phyloP scores from a whole-genome alignment of 1,140 invertebrate genomes.

The Andricus grossulariae region DNA sequence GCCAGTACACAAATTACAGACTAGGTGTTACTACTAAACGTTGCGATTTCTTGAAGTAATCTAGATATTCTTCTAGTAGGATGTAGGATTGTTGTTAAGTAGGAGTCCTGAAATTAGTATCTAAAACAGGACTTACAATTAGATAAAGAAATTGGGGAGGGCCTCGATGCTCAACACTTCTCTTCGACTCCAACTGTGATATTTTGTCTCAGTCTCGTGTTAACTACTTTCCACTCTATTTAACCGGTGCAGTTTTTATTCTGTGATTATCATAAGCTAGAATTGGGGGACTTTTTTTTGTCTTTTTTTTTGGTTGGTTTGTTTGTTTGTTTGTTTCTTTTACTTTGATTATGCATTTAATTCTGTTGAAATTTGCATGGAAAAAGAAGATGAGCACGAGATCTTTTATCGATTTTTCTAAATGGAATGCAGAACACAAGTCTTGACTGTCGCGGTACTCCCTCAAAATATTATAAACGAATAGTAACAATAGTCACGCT shows the following conservation, averaged over 20 bases:
- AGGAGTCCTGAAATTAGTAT: slow-evolving; percentile 60
- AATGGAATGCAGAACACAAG: slow-evolving; percentile 54
- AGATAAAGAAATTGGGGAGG: slow-evolving; percentile 56
- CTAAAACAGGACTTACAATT: slow-evolving; percentile 41
- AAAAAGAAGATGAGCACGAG: slow-evolving; percentile 42
- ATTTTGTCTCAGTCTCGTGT: slow-evolving; percentile 66
- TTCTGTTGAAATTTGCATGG: not conserved
- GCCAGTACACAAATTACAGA: slow-evolving; percentile 70
- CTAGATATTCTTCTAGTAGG: slow-evolving; percentile 68
- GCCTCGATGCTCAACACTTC: slow-evolving; percentile 62
- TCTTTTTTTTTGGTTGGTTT: slow-evolving; percentile 4
- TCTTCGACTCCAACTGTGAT: slow-evolving; percentile 68
- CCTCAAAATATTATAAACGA: slow-evolving; percentile 60
- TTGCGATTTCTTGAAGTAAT: slow-evolving; percentile 62
- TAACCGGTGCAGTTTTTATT: slow-evolving; percentile 4
- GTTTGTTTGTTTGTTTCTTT: not conserved
- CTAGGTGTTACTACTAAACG: slow-evolving; percentile 67
- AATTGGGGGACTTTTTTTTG: slow-evolving; percentile 23
- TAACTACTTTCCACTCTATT: slow-evolving; percentile 26
- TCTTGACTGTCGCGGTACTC: slow-evolving; percentile 59
- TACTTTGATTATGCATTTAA: slow-evolving; percentile 4
- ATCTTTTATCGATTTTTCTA: slow-evolving; percentile 61
- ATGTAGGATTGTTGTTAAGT: slow-evolving; percentile 71
- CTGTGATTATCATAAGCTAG: slow-evolving; percentile 33
- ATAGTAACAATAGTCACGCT: slow-evolving; percentile 59